Evolutionary conservation across 2,797 vertebrate genomes (phyloP), one percentile per base, ranked within the genome.

Genomic region (Emys orbicularis): DNA sequence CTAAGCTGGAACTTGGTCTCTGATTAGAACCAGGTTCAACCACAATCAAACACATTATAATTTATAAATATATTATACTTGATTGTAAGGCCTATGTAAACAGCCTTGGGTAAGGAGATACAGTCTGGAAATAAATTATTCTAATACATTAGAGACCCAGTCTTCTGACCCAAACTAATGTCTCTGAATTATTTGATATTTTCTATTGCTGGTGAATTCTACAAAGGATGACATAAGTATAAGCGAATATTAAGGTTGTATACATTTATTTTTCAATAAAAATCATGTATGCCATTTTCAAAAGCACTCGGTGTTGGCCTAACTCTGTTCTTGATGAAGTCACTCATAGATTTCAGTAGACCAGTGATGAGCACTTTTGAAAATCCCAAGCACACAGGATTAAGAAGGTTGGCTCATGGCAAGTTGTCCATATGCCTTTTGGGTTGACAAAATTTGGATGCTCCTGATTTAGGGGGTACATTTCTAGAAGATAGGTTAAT

Each of bases 391-490:
- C 29, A 68, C 79, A 12, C 12, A 25, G 27, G 2, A 88, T 83
- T 2, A 0, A 3, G 59, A 21, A 50, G 5, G 9, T 53, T 41
- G 23, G 16, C 10, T 68, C 8, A 4, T 21, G 4, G n/a, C 52
- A 7, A 80, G 18, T 82, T 90, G 31, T 65, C 79, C 82, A 10
- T 34, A 12, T 52, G 2, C 91, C 31, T 53, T 21, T 4, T 37
- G 83, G 53, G 74, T 31, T 85, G 23, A 31, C 10, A 57, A 47
- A 90, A 4, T 27, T 85, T 85, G 52, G 76, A 27, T 79, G 16
- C 76, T 90, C 77, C 27, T 88, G 76, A 76, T 19, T 5, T 25
- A 47, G 77, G 15, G 74, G 27, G 49, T 21, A 29, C 25, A 76
- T 47, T 76, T 76, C 25, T 47, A 47, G 44, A 29, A 47, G 41